Base-by-base conservation (phyloP, 2,797 vertebrate genomes). In the Chaunax sp. region DNA sequence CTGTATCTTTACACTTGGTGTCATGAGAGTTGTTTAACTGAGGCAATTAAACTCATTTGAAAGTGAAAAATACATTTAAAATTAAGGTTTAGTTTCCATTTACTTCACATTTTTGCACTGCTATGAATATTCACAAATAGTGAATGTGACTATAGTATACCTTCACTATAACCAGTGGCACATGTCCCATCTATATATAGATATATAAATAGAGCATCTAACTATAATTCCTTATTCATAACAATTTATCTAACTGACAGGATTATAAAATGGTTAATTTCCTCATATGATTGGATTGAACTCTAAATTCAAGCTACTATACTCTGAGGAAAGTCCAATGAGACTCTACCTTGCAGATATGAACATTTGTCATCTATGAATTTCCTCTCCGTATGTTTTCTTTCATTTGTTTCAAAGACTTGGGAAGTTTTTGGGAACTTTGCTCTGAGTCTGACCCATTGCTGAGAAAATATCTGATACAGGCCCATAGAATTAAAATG, bases 11-110 rank as follows among this genome's bases (percentile, higher is more conserved):
- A 81, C 77, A 73, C 65, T 73, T 37, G 61, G 71, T 78, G 72
- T 84, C 78, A 80, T 60, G 83, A 78, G 81, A 78, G 56, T 75
- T 77, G 67, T 87, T 85, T 83, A 84, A 87, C 64, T 61, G 69
- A 85, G 56, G 69, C 81, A 89, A 88, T 90, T 86, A 88, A 75
- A 72, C 57, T 51, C 55, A 69, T 84, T 86, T 86, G 46, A 80
- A 81, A 78, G 40, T 59, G 75, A 43, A 83, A 76, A 88, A 89
- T 86, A 75, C 72, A 49, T 77, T 82, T 76, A 82, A 66, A 85
- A 83, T 86, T 87, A 51, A 78, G 68, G 56, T 64, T 75, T 81
- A 75, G 70, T 78, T 73, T 20, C 57, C 44, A 69, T 87, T 88
- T 84, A 69, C 80, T 62, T 22, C 72, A 64, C 63, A 85, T 80